Percentiles rank a stretch among this genome's conserved stretches.
Conservation (phyloP, 1,140 invertebrate genomes). For the Neomicropteryx cornuta region DNA sequence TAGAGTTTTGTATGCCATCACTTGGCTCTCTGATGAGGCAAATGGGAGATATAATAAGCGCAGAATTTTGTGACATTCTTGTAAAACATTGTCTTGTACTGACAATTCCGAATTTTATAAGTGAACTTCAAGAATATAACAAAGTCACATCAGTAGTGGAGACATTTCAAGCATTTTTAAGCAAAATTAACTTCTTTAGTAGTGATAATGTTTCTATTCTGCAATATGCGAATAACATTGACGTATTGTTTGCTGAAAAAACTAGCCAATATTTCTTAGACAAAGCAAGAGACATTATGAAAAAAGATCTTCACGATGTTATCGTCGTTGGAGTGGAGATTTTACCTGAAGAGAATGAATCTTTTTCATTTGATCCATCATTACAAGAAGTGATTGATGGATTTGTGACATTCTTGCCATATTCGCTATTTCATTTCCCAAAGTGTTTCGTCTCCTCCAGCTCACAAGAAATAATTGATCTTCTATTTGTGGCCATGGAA, state of each 20-base stretch:
- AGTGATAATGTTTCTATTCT: constrained; percentile 39
- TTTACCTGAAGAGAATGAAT: constrained; percentile 21
- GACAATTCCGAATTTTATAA: constrained; percentile 62
- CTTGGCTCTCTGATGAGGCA: constrained; percentile 45
- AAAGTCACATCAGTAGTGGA: constrained; percentile 50
- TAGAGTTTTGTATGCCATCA: constrained; percentile 40
- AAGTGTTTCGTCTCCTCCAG: constrained; percentile 36
- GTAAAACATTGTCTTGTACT: constrained; percentile 61
- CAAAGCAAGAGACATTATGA: constrained; percentile 61
- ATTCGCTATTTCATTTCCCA: constrained; percentile 35
- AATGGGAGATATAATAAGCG: constrained; percentile 48
- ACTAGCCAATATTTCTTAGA: constrained; percentile 62
- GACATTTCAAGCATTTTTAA: constrained; percentile 54
- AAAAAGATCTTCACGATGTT: constrained; percentile 70
- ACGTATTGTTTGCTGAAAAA: constrained; percentile 67
- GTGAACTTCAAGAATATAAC: constrained; percentile 55
- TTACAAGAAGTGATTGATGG: constrained; percentile 18
- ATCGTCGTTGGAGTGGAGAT: constrained; percentile 45
- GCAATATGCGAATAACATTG: constrained; percentile 65
- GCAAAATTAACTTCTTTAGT: constrained; percentile 44
- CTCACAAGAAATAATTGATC: constrained; percentile 52
- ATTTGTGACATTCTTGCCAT: constrained; percentile 26
- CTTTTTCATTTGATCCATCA: constrained; percentile 1
- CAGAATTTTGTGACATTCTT: constrained; percentile 52
- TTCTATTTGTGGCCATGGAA: constrained; percentile 60